phyloP scores from a whole-genome alignment of 2,888 invertebrate species.

The Callyntrura sp. region DNA sequence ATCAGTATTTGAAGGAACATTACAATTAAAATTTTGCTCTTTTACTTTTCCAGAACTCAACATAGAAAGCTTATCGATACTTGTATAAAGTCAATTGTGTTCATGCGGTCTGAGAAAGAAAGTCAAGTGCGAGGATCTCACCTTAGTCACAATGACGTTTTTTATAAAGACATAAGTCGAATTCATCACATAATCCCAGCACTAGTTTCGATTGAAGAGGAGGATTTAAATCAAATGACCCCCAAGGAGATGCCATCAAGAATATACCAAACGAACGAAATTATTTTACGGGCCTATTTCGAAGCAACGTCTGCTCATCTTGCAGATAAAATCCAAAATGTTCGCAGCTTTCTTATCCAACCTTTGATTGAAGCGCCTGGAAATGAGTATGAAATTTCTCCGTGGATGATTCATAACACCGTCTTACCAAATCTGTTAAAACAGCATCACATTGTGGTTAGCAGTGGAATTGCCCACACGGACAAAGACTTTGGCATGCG shows the following conservation, averaged over 20 bases:
- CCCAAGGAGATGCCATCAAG: conserved; percentile 87
- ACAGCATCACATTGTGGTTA: conserved; percentile 79
- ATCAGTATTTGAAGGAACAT: no score
- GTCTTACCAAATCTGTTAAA: conserved; percentile 85
- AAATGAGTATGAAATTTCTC: conserved; percentile 88
- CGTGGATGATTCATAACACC: conserved; percentile 90
- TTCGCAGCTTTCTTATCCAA: conserved; percentile 70
- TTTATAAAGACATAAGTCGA: conserved; percentile 89
- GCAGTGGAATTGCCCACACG: conserved; percentile 82
- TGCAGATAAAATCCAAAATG: conserved; percentile 74
- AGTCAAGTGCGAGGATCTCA: conserved; percentile 84
- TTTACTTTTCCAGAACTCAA: conserved; percentile 74
- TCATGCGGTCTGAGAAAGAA: conserved; percentile 84
- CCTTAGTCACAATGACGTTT: conserved; percentile 88
- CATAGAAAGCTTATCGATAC: conserved; percentile 86
- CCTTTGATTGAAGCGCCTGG: conserved; percentile 67
- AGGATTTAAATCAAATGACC: conserved; percentile 88
- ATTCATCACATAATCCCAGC: conserved; percentile 89
- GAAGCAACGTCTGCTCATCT: conserved; percentile 64
- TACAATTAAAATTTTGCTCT: no score
- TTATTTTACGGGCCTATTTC: conserved; percentile 85
- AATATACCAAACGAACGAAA: conserved; percentile 88
- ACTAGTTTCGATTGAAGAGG: conserved; percentile 88
- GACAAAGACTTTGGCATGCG: conserved; percentile 87
- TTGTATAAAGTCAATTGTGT: conserved; percentile 87